These are phyloP conservation scores for Lochmaea capreae DNA, from an alignment of 2,888 invertebrate genomes.

Conservation along the genomic window DNA sequence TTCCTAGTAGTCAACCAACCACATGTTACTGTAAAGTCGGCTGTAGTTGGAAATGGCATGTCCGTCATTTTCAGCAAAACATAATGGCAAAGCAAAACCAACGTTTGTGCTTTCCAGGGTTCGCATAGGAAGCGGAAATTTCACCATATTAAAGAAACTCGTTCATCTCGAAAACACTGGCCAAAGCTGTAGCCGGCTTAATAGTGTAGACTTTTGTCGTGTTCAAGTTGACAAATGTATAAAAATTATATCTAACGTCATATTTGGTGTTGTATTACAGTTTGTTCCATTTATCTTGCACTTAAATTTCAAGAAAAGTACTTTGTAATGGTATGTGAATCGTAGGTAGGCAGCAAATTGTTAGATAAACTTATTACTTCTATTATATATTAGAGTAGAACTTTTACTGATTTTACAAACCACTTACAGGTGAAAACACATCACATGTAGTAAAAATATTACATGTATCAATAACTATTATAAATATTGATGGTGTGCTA, in stretches of 20 bases:
- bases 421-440: constrained; percentile 3
- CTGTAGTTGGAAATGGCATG: no score
- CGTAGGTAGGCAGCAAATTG: neutral
- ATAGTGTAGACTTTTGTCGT: no score
- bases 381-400: neutral
- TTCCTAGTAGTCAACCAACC: no score
- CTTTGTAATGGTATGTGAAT: constrained; percentile 3
- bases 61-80: no score
- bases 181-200: no score
- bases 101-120: no score
- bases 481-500: constrained; percentile 5
- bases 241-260: neutral
- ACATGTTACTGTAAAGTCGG: no score
- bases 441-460: neutral
- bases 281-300: neutral
- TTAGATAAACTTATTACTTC: neutral
- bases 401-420: constrained; percentile 8
- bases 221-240: neutral
- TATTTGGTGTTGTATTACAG: neutral
- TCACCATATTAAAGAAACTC: no score
- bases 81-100: no score
- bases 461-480: neutral
- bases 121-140: no score
- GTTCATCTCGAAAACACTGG: no score
- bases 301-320: neutral